Evolutionary conservation across 2,113 vertebrate species (phyloP).

Genomic region (Channa argus): DNA sequence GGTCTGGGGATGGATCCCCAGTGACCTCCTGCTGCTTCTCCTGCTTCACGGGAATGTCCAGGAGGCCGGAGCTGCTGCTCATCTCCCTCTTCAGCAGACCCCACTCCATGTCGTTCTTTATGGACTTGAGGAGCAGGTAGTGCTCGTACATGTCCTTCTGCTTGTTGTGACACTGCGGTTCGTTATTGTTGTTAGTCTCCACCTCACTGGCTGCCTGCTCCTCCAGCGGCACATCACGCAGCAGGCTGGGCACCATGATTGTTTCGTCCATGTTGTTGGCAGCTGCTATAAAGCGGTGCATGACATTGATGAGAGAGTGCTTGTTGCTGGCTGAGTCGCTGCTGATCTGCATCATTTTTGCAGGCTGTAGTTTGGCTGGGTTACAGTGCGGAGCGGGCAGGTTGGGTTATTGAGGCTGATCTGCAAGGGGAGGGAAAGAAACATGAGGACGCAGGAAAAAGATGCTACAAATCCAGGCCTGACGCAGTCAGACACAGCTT

Average conservation of each 20-base stretch:
- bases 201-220: slow-evolving; percentile 61
- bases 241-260: slow-evolving; percentile 86
- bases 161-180: slow-evolving; percentile 69
- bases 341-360: slow-evolving; percentile 84
- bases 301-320: slow-evolving; percentile 86
- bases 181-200: slow-evolving; percentile 68
- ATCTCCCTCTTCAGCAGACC: slow-evolving; percentile 82
- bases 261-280: slow-evolving; percentile 88
- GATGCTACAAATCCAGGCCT: background rate
- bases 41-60: slow-evolving; percentile 83
- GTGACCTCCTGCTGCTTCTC: slow-evolving; percentile 72
- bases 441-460: slow-evolving; percentile 26
- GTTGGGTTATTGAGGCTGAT: slow-evolving; percentile 50
- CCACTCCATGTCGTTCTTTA: slow-evolving; percentile 88
- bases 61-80: slow-evolving; percentile 78
- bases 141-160: slow-evolving; percentile 87
- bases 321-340: slow-evolving; percentile 80
- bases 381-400: slow-evolving; percentile 32
- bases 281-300: slow-evolving; percentile 86
- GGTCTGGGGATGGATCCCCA: slow-evolving; percentile 31
- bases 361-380: slow-evolving; percentile 43
- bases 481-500: background rate
- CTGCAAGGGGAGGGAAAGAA: slow-evolving; percentile 31
- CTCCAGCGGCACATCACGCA: slow-evolving; percentile 83
- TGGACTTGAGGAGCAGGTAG: slow-evolving; percentile 86